Conservation (phyloP, 1,140 invertebrate genomes). For the Aleiodes sp. region DNA sequence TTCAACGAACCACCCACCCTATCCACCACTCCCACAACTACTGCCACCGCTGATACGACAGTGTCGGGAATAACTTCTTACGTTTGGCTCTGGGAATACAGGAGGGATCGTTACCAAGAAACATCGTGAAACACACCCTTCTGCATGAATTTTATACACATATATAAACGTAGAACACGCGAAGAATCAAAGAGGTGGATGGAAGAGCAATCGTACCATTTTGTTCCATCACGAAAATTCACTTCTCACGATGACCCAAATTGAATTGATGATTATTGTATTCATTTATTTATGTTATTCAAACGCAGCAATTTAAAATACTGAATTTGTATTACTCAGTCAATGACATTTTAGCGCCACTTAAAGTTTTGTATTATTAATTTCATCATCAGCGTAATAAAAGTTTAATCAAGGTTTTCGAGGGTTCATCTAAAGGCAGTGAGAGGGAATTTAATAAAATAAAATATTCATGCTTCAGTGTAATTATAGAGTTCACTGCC, state of each 20-base stretch:
- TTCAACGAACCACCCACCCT: conserved; percentile 3
- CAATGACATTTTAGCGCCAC: conserved; percentile 20
- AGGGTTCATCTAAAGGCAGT: too few relatives aligned
- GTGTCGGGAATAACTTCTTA: conserved; percentile 15
- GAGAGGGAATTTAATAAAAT: too few relatives aligned
- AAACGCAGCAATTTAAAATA: conserved; percentile 21
- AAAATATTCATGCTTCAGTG: too few relatives aligned
- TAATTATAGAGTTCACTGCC: too few relatives aligned
- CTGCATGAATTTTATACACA: background rate
- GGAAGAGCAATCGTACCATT: conserved; percentile 21
- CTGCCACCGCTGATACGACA: conserved; percentile 24
- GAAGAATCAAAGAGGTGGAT: background rate
- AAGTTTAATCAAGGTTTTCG: too few relatives aligned
- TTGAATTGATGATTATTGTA: conserved; percentile 20
- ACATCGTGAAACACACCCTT: background rate
- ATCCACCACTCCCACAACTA: too few relatives aligned
- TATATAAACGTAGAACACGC: background rate
- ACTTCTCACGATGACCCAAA: conserved; percentile 16
- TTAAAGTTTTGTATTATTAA: conserved; percentile 24
- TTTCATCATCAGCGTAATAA: too few relatives aligned
- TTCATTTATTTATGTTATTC: conserved; percentile 20
- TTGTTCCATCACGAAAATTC: conserved; percentile 26
- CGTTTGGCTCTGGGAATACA: background rate
- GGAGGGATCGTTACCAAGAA: conserved; percentile 22
- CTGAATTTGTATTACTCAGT: too few relatives aligned